Evolutionary conservation across 2,888 invertebrate species (phyloP), one percentile per base, ranked within the genome.

Genomic region (Melangyna quadrimaculata): DNA sequence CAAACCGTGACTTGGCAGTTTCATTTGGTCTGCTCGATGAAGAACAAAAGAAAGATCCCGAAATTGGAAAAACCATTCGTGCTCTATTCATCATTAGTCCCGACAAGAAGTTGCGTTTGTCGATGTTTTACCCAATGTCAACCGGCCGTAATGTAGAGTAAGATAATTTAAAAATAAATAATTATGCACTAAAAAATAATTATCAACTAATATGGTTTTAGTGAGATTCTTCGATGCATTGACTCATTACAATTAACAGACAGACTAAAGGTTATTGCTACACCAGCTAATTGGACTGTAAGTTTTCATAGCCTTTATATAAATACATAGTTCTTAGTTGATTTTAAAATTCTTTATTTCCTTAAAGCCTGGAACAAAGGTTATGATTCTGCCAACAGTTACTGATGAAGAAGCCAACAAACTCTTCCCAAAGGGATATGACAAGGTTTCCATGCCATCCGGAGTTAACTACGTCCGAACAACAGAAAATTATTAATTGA

Each of bases 221-320:
- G 97, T 92, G 97, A 98, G 93, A 95, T 98, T 84, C 92, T 98
- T 27, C 94, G 97, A 78, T 95, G 95, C 27, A 94, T 97, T 86
- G 97, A 97, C 90, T 97, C 97, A 0, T 93, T 97, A 53, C 97
- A 97, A 91, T 92, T 98, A 87, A 95, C 95, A 1, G 95, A 95
- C 87, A 93, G 93, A 77, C 92, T 94, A 73, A 95, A 95, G 88
- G 93, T 95, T 80, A 94, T 96, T 77, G 97, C 97, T 9, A 98
- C 97, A 5, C 97, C 97, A 22, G 97, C 95, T 27, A 95, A 97
- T 91, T 98, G 98, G 97, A 94, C 94, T 92, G 96, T 96, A 92
- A 93, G 93, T 92, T 35, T 63, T 48, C 8, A 0, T n/a, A 24
- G 37, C 14, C 14, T 51, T 27, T 2, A 12, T 51, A 5, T n/a